Evolutionary conservation across 2,113 vertebrate species (phyloP).

Genomic region (Oriolus oriolus): DNA sequence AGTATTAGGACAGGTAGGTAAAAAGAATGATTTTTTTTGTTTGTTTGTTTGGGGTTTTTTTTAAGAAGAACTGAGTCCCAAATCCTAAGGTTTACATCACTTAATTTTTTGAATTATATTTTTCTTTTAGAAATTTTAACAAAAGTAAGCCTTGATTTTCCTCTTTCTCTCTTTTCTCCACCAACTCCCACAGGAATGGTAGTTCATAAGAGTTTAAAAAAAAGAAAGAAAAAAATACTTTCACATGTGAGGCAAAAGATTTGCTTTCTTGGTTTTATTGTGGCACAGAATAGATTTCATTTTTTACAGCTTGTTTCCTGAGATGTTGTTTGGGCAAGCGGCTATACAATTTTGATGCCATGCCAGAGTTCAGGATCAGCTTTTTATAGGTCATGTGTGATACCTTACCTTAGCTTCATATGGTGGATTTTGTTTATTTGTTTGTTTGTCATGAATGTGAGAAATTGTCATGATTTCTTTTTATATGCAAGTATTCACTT

Average conservation of each 20-base stretch:
- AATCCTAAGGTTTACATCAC: neutral
- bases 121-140: neutral
- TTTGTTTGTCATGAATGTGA: neutral
- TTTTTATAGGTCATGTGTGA: neutral
- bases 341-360: neutral
- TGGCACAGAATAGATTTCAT: neutral
- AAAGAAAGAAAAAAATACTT: neutral
- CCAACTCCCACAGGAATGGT: neutral
- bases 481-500: neutral
- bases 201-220: neutral
- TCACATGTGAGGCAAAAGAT: neutral
- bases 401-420: neutral
- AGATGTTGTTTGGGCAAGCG: neutral
- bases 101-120: neutral
- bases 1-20: neutral
- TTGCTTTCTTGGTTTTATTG: neutral
- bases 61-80: neutral
- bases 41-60: neutral
- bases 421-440: neutral
- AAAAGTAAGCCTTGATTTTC: neutral
- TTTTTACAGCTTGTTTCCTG: neutral
- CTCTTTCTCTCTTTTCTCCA: neutral
- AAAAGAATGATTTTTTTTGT: neutral
- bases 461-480: neutral
- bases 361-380: neutral